Conservation (phyloP, 1,140 invertebrate species). For the Zaprionus ghesquierei region DNA sequence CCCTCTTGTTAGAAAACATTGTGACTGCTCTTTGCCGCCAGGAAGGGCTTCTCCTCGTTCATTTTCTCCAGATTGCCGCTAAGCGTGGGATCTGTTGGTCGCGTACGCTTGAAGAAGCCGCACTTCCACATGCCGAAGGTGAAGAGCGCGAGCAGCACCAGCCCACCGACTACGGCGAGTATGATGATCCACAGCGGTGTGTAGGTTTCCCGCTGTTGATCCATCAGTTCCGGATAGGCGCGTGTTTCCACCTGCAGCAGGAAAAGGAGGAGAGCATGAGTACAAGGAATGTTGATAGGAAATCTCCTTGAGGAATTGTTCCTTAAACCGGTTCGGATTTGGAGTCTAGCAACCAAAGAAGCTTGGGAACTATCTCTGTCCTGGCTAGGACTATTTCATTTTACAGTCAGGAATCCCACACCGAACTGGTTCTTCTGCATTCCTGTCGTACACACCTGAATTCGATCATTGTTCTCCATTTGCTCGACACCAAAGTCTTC, state of each 20-base stretch:
- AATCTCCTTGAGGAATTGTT: not conserved
- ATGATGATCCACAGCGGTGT: conserved; percentile 93
- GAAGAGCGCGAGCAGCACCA: conserved; percentile 90
- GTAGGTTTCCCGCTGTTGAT: conserved; percentile 87
- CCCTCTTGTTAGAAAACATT: conserved; percentile 82
- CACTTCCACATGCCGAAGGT: conserved; percentile 92
- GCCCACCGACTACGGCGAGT: conserved; percentile 89
- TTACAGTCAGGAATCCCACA: too few relatives aligned
- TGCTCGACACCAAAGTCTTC: conserved; percentile 88
- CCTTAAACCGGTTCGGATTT: not conserved
- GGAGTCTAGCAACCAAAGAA: too few relatives aligned
- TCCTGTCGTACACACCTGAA: conserved; percentile 83
- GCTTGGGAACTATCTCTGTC: too few relatives aligned
- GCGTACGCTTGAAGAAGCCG: conserved; percentile 94
- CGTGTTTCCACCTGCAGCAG: conserved; percentile 88
- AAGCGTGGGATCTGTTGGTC: conserved; percentile 89
- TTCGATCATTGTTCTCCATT: conserved; percentile 85
- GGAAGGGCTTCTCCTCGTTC: conserved; percentile 86
- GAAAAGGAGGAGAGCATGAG: not conserved
- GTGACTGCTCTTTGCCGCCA: conserved; percentile 60
- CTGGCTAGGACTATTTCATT: too few relatives aligned
- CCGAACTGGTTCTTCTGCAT: not conserved
- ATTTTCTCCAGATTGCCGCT: conserved; percentile 92
- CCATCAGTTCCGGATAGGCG: conserved; percentile 90
- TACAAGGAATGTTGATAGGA: not conserved